A percentile compares a stretch with the other conserved stretches of the same genome.
These are phyloP conservation scores for Brachyptera risi DNA, from an alignment of 2,888 invertebrate genomes.

Conservation along the genomic window DNA sequence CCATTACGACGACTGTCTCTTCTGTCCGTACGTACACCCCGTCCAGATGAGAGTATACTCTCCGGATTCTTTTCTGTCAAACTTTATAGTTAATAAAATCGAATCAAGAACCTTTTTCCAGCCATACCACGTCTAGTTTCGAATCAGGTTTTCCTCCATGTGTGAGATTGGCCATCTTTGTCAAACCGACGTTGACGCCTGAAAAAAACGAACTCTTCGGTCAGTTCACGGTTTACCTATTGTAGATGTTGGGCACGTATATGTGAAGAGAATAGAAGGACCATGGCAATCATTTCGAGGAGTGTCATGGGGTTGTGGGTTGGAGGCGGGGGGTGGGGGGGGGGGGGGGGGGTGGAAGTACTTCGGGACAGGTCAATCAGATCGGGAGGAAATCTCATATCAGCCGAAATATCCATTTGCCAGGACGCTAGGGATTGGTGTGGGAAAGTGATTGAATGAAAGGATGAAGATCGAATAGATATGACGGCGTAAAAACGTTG, in stretches of 20 bases:
- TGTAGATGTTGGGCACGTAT: not conserved
- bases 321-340: not conserved
- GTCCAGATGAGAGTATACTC: too few species aligned
- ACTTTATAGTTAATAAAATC: too few species aligned
- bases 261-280: not conserved
- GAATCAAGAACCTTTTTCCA: not conserved
- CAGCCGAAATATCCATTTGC: conserved; percentile 1
- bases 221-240: conserved; percentile 9
- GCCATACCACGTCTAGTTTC: not conserved
- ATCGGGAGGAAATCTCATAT: conserved; percentile 10
- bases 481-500: not conserved
- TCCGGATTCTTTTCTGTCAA: too few species aligned
- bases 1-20: too few species aligned
- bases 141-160: not conserved
- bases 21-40: too few species aligned
- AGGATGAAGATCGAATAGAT: not conserved
- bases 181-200: not conserved
- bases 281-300: conserved; percentile 4
- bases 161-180: not conserved
- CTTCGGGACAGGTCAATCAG: conserved; percentile 11
- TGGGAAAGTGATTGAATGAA: not conserved
- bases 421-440: not conserved
- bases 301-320: not conserved
- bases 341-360: not conserved
- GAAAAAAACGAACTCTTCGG: not conserved